A percentile compares a stretch with the other conserved stretches of the same genome.
Evolutionary conservation across 2,797 vertebrate genomes (phyloP).

Genomic region (Erithacus rubecula): DNA sequence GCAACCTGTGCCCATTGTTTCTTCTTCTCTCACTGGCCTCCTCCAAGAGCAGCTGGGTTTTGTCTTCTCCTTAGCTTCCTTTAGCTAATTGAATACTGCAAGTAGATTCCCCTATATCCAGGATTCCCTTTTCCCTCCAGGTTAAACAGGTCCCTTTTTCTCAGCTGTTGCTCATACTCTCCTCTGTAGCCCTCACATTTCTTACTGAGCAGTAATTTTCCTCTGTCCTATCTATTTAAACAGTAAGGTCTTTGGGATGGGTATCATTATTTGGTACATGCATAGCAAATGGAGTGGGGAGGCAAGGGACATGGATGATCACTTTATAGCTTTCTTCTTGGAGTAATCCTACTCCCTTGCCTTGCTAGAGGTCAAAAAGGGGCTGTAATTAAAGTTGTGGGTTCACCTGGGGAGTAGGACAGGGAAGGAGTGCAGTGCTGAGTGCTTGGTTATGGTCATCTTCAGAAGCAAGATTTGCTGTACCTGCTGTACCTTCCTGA

Average conservation of each 20-base stretch:
- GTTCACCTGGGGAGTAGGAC: not conserved
- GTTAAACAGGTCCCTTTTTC: not conserved
- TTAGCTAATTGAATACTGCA: not conserved
- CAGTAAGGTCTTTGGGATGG: not conserved
- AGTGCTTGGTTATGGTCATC: not conserved
- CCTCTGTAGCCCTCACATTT: not conserved
- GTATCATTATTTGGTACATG: not conserved
- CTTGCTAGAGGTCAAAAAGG: not conserved
- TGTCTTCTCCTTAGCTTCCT: not conserved
- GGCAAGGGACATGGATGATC: not conserved
- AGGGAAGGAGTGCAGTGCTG: not conserved
- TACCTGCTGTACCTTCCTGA: not conserved
- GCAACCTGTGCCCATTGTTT: not conserved
- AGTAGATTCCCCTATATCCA: not conserved
- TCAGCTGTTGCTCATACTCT: not conserved
- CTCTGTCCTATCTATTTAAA: not conserved
- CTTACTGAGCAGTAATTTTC: not conserved
- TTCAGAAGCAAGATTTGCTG: not conserved
- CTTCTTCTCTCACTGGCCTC: not conserved
- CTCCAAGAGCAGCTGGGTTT: not conserved
- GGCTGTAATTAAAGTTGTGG: not conserved
- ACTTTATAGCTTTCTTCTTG: not conserved
- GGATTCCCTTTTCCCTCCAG: not conserved
- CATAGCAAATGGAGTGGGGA: not conserved
- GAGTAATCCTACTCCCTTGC: not conserved